Evolutionary conservation across 53 echinoderm and acorn worm genomes (phyloP).

Genomic region (Paelopatides confundens): DNA sequence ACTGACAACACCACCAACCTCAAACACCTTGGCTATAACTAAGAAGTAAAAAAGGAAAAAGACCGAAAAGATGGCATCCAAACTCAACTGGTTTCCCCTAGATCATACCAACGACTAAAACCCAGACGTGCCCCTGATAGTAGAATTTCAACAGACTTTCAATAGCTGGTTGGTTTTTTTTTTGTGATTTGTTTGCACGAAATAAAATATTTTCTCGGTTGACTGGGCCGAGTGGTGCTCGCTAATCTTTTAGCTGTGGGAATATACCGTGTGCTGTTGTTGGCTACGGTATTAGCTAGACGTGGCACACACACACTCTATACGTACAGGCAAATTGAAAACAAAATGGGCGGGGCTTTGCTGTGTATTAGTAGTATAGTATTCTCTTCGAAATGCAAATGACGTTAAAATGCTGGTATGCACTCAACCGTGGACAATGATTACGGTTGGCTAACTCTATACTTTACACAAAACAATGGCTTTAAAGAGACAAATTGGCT

Average conservation of each 20-base stretch:
- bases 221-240: slow-evolving; percentile 1
- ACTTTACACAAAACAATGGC: slow-evolving; percentile 8
- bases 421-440: background rate
- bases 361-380: background rate
- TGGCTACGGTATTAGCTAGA: background rate
- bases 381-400: background rate
- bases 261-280: slow-evolving; percentile 21
- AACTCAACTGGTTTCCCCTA: slow-evolving; percentile 33
- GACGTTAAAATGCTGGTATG: slow-evolving; percentile 11
- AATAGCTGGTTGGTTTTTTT: background rate
- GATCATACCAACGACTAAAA: slow-evolving; percentile 33
- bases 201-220: slow-evolving; percentile 35
- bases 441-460: background rate
- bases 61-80: slow-evolving; percentile 1
- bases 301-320: background rate
- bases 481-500: background rate
- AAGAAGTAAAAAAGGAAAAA: slow-evolving; percentile 20
- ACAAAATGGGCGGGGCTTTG: slow-evolving; percentile 43
- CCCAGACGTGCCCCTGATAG: slow-evolving; percentile 21
- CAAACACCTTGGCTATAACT: slow-evolving; percentile 6
- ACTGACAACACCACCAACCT: slow-evolving; percentile 28
- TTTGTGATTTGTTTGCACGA: slow-evolving; percentile 41
- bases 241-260: slow-evolving; percentile 11
- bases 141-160: slow-evolving; percentile 4
- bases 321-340: background rate